phyloP scores from a whole-genome alignment of 2,113 vertebrate genomes.

The Melanerpes formicivorus region DNA sequence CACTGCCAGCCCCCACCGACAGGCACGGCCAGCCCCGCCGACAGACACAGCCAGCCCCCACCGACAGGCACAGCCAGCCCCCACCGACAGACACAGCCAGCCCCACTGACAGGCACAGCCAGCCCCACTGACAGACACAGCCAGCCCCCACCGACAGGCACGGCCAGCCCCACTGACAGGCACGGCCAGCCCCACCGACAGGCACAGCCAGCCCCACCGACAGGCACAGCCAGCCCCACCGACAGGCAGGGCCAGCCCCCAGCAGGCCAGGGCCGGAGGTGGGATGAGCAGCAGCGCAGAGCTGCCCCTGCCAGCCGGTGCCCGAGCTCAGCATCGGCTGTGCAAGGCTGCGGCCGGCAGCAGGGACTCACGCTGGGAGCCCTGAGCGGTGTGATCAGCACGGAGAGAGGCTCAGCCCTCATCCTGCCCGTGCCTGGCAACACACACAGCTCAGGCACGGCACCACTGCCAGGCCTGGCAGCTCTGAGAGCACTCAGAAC shows the following conservation, averaged over 20 bases:
- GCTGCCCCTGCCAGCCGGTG: neutral
- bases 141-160: too few relatives aligned
- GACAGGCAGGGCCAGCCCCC: neutral
- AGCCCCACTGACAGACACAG: too few relatives aligned
- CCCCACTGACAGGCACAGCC: too few relatives aligned
- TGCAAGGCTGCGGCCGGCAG: neutral
- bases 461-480: neutral
- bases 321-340: accelerated
- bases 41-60: too few relatives aligned
- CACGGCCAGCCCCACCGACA: too few relatives aligned
- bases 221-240: too few relatives aligned
- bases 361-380: neutral
- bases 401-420: neutral
- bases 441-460: neutral
- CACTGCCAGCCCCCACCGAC: too few relatives aligned
- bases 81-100: too few relatives aligned
- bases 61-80: too few relatives aligned
- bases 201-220: too few relatives aligned
- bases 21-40: too few relatives aligned
- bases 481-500: neutral
- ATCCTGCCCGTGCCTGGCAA: accelerated
- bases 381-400: neutral
- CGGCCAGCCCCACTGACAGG: too few relatives aligned
- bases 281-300: accelerated
- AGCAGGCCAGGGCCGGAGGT: neutral